Base-by-base conservation (phyloP, 35 echinoderm and acorn worm species). In the Hemicentrotus pulcherrimus region DNA sequence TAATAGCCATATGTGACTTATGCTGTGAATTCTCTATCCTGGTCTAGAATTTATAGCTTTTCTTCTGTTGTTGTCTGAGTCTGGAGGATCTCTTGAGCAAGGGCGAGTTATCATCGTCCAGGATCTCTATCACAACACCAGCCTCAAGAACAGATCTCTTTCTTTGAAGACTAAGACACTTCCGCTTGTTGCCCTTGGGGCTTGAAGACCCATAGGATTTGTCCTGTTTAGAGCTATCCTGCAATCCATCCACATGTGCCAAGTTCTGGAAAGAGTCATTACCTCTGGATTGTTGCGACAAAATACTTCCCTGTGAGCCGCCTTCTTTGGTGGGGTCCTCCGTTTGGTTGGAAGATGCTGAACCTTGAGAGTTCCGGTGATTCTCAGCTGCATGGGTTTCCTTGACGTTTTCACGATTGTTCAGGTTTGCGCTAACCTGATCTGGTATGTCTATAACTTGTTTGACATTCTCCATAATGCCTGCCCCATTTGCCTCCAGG, bases 11-110 rank as follows among this genome's bases (percentile, higher is more conserved):
- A 52, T 15, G 10, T 55, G 50, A 55, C 50, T 55, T 14, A 55
- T 55, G 50, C 22, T 78, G 19, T 90, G 31, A 22, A 90, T 15
- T 24, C 46, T 1, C 4, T 90, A 5, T 14, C 31, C 12, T 47
- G 32, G 46, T 90, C 32, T 90, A 90, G 32, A 93, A 12, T 93
- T 93, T 93, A 31, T 93, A 93, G 30, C 48, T 58, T 47, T 93
- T 93, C 91, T 31, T 93, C 30, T 48, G 47, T 47, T 93, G 91
- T 15, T 0, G 2, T 31, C 2, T 47, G 10, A 93, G 91, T 19
- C 91, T 93, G 5, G 91, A 93, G 16, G 91, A 93, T n/a, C 91
- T 47, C 48, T 93, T 93, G 9, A 15, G 48, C 48, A 47, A 93
- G 15, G 91, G 48, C 24, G 91, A 31, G 12, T 58, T 31, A 13